phyloP scores from a whole-genome alignment of 2,888 invertebrate species.

The Patella pellucida region DNA sequence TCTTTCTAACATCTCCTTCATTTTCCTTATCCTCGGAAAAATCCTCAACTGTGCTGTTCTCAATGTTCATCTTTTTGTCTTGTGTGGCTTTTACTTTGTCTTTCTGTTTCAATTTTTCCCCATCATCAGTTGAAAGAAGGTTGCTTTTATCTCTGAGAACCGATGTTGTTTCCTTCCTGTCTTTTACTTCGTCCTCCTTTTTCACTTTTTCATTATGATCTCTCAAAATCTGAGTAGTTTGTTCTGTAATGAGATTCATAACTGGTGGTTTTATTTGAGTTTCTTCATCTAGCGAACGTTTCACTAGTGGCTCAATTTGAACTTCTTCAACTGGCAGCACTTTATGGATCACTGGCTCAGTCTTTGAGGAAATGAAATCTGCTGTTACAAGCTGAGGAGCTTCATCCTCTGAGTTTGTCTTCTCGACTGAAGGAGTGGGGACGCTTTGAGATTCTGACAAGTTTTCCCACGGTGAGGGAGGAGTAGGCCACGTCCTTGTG shows the following conservation, averaged over 20 bases:
- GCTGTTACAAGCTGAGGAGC: neutral
- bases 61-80: too few species aligned
- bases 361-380: neutral
- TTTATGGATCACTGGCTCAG: too few species aligned
- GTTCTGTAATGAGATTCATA: slow-evolving; percentile 14
- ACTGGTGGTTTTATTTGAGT: slow-evolving; percentile 2
- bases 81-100: neutral
- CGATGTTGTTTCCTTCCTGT: too few species aligned
- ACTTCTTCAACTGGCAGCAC: too few species aligned
- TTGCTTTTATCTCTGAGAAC: slow-evolving; percentile 4
- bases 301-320: neutral
- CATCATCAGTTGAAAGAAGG: neutral
- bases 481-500: neutral
- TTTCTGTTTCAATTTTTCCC: neutral
- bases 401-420: neutral
- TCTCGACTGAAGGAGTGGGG: neutral
- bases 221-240: neutral
- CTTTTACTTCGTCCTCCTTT: neutral
- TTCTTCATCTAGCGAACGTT: neutral
- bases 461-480: neutral
- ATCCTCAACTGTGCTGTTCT: too few species aligned
- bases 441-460: too few species aligned
- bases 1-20: too few species aligned
- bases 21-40: too few species aligned
- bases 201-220: neutral